Evolutionary conservation across 2,888 invertebrate genomes (phyloP), one percentile per base, ranked within the genome.

Genomic region (Heliconius erato): DNA sequence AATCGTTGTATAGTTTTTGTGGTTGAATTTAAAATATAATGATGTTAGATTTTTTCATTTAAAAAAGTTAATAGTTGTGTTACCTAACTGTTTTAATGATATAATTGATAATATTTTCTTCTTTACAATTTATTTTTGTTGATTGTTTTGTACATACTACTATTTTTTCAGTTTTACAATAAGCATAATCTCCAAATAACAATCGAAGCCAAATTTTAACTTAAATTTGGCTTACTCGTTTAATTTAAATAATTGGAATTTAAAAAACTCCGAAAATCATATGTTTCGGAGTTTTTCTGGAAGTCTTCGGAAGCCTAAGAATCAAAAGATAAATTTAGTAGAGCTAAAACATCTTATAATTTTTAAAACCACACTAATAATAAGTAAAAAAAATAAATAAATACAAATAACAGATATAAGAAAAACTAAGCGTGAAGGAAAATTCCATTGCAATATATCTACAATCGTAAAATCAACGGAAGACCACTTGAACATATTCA

Each of bases 371-470:
- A 11, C 9, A 40, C 11, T 11, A 9, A 9, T 40, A 40, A 40
- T 40, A 40, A 54, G 19, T 54, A 6, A 54, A 19, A 49, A 49
- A 49, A 19, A 2, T 49, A 19, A 23, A 54, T 54, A 54, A 19
- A 19, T 54, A 19, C 19, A 54, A 54, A 54, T 59, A 59, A 59
- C 11, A 63, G 3, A 63, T n/a, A 63, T 63, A 63, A 63, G 63
- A n/a, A 63, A 11, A n/a, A 63, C 23, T 63, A n/a, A 11, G 11
- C n/a, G 11, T 63, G 3, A 59, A 59, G 59, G 74, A 74, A 74
- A 74, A 74, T 74, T 74, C 74, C 74, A 74, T 59, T 74, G 59
- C 35, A 35, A 59, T 32, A n/a, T 59, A 32, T 74, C 32, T 59
- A 32, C 32, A 28, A 32, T 23, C 54, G n/a, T 32, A 74, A 74